Conservation (phyloP, 37 sponge, comb jelly and placozoan species). For the Corticium candelabrum region DNA sequence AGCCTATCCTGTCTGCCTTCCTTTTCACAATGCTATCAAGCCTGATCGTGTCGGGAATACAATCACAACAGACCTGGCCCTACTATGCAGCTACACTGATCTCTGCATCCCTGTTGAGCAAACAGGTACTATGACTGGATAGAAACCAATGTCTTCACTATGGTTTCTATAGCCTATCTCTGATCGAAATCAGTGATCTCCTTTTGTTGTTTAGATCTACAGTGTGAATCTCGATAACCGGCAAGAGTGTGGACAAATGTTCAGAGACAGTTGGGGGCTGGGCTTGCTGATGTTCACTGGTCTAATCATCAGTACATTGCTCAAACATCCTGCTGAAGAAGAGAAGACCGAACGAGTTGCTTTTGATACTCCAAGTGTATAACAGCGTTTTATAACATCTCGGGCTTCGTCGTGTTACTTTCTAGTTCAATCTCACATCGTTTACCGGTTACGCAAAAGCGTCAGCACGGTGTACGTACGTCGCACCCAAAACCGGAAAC, state of each 20-base stretch:
- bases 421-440: too few species aligned
- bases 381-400: too few species aligned
- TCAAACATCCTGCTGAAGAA: constrained; percentile 1
- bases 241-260: constrained; percentile 31
- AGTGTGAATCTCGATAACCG: constrained; percentile 30
- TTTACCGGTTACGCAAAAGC: too few species aligned
- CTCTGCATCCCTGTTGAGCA: constrained; percentile 5
- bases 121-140: constrained; percentile 21
- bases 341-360: too few species aligned
- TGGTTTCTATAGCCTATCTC: background rate
- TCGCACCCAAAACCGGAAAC: background rate
- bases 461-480: background rate
- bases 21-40: constrained; percentile 2
- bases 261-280: constrained; percentile 25
- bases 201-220: constrained; percentile 20
- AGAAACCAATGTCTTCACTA: constrained; percentile 14
- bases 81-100: constrained; percentile 22
- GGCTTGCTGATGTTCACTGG: constrained; percentile 31
- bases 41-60: constrained; percentile 14
- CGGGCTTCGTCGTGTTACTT: too few species aligned
- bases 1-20: constrained; percentile 19
- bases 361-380: too few species aligned
- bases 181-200: background rate
- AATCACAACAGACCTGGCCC: constrained; percentile 17
- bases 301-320: constrained; percentile 19